Evolutionary conservation across 2,113 vertebrate genomes (phyloP).

Genomic region (Calcarius ornatus): DNA sequence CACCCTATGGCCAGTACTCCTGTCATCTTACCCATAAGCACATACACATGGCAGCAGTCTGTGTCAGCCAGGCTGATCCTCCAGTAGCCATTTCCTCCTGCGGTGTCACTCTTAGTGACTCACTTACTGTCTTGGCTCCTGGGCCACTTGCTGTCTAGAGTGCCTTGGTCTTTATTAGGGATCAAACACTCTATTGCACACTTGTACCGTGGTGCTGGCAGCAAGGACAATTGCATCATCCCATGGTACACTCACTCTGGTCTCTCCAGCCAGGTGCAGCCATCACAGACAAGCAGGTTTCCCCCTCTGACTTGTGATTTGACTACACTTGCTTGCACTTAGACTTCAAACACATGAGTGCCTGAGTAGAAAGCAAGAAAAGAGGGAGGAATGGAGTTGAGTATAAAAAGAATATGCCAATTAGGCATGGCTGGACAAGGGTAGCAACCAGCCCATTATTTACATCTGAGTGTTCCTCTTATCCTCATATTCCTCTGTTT

Average conservation of each 20-base stretch:
- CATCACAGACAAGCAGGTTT: not conserved
- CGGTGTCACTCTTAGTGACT: not conserved
- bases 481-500: not conserved
- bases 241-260: not conserved
- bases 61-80: not conserved
- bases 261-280: not conserved
- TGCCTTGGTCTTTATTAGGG: not conserved
- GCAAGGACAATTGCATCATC: accelerated
- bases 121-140: accelerated
- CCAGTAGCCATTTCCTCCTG: not conserved
- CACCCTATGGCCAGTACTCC: too few relatives aligned
- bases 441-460: not conserved
- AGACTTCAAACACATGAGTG: not conserved
- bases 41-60: not conserved
- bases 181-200: not conserved
- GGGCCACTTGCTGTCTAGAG: not conserved
- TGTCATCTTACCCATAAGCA: not conserved
- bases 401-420: not conserved
- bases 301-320: not conserved
- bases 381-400: not conserved
- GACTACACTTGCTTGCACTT: not conserved
- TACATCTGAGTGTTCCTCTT: not conserved
- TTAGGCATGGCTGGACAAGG: not conserved
- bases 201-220: not conserved
- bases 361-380: not conserved